Conservation (phyloP, 2,888 invertebrate species). For the Axea sp. region DNA sequence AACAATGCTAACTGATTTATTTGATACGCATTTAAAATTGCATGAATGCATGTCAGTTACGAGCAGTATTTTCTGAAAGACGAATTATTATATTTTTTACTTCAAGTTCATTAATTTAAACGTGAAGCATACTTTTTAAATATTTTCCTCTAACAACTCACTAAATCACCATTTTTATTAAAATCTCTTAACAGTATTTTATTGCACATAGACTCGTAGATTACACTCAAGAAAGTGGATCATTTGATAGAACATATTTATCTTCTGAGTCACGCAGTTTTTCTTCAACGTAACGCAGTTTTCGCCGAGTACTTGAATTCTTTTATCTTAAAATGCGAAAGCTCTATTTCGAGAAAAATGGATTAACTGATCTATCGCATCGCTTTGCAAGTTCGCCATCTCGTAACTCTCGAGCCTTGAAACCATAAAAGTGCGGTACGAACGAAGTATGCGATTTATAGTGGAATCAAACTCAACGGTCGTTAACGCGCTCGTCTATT, state of each 20-base stretch:
- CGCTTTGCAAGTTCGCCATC: constrained; percentile 60
- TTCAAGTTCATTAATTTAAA: too few relatives aligned
- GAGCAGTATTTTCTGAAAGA: too few relatives aligned
- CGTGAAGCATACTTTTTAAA: neutral
- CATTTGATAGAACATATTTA: constrained; percentile 43
- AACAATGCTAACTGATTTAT: too few relatives aligned
- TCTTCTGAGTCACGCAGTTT: constrained; percentile 44
- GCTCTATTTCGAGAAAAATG: constrained; percentile 61
- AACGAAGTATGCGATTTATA: constrained; percentile 70
- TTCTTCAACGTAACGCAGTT: constrained; percentile 50
- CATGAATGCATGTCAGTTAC: too few relatives aligned
- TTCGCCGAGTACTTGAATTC: constrained; percentile 45
- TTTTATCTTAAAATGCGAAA: constrained; percentile 56
- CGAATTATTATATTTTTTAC: too few relatives aligned
- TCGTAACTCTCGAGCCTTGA: constrained; percentile 64
- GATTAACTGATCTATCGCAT: constrained; percentile 62
- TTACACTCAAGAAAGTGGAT: constrained; percentile 37
- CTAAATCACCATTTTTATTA: constrained; percentile 46
- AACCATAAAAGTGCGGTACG: constrained; percentile 69
- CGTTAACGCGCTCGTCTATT: constrained; percentile 70
- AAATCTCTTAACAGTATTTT: constrained; percentile 41
- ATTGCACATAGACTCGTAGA: constrained; percentile 29
- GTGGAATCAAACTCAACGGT: constrained; percentile 70
- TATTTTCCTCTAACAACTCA: constrained; percentile 6
- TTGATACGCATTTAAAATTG: too few relatives aligned